Evolutionary conservation across 2,797 vertebrate species (phyloP).

Genomic region (Tachyglossus aculeatus): DNA sequence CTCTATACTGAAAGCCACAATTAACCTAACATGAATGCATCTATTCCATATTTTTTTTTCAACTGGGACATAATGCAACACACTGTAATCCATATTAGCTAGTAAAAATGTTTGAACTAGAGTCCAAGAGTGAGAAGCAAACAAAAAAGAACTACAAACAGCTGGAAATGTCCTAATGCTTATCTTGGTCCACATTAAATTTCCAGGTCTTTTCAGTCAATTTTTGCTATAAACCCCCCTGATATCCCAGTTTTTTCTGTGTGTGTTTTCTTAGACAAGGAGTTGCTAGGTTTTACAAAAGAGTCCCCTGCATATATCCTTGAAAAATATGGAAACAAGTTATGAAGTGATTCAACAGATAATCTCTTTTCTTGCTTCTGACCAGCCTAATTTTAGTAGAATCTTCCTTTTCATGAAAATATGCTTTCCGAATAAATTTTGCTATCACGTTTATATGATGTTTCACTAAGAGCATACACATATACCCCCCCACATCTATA

Average conservation of each 20-base stretch:
- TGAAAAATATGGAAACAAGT: background rate
- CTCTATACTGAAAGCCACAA: background rate
- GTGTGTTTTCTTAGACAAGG: background rate
- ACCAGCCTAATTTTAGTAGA: slow-evolving; percentile 19
- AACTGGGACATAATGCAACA: background rate
- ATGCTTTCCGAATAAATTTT: slow-evolving; percentile 48
- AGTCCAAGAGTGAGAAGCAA: background rate
- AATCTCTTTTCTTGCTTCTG: slow-evolving; percentile 6
- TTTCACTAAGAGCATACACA: slow-evolving; percentile 9
- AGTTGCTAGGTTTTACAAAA: background rate
- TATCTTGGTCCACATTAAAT: background rate
- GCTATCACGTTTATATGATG: slow-evolving; percentile 48
- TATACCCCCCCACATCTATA: too few relatives aligned
- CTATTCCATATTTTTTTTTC: background rate
- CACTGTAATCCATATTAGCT: background rate
- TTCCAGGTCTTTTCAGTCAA: background rate
- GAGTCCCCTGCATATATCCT: background rate
- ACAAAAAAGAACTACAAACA: background rate
- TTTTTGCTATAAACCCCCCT: background rate
- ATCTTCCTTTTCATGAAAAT: slow-evolving; percentile 19
- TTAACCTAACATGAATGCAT: background rate
- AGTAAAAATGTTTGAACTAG: background rate
- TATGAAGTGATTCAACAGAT: slow-evolving; percentile 5
- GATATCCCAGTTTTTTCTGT: background rate
- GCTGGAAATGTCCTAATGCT: background rate